Percentiles rank a stretch among this genome's conserved stretches.
Evolutionary conservation across 2,888 invertebrate genomes (phyloP).

Genomic region (Leptinotarsa tumamoca): DNA sequence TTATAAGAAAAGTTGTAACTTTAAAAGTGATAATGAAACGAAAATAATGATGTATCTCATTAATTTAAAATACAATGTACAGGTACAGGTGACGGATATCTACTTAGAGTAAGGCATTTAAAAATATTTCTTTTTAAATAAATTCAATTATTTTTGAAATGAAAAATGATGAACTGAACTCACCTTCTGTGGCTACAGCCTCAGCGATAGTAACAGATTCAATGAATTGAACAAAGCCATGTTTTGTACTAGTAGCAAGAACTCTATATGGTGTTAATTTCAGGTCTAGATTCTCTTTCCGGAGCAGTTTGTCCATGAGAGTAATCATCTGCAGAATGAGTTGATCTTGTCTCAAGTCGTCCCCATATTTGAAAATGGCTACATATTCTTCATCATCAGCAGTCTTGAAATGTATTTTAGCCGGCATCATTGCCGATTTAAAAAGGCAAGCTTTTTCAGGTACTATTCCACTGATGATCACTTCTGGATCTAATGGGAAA

Average conservation of each 20-base stretch:
- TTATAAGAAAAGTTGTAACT: no score
- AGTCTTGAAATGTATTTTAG: slow-evolving; percentile 88
- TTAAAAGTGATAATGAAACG: no score
- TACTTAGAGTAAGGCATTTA: no score
- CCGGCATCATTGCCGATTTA: slow-evolving; percentile 97
- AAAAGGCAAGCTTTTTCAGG: slow-evolving; percentile 92
- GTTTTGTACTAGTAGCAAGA: slow-evolving; percentile 93
- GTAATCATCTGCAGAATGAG: slow-evolving; percentile 97
- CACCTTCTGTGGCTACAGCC: slow-evolving; percentile 85
- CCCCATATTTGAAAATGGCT: slow-evolving; percentile 97
- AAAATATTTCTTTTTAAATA: no score
- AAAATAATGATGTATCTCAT: no score
- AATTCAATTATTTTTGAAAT: no score
- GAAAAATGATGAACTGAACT: slow-evolving; percentile 13
- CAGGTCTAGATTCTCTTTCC: slow-evolving; percentile 95
- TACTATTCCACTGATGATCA: slow-evolving; percentile 85
- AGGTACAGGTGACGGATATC: not conserved
- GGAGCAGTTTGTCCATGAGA: slow-evolving; percentile 94
- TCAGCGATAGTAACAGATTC: slow-evolving; percentile 94
- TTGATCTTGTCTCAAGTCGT: slow-evolving; percentile 97
- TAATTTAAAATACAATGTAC: not conserved
- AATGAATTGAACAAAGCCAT: slow-evolving; percentile 96
- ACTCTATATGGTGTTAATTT: slow-evolving; percentile 96
- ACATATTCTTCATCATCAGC: slow-evolving; percentile 87
- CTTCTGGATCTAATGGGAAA: slow-evolving; percentile 93